Conservation (phyloP, 2,113 vertebrate genomes). For the Protobothrops mucrosquamatus region DNA sequence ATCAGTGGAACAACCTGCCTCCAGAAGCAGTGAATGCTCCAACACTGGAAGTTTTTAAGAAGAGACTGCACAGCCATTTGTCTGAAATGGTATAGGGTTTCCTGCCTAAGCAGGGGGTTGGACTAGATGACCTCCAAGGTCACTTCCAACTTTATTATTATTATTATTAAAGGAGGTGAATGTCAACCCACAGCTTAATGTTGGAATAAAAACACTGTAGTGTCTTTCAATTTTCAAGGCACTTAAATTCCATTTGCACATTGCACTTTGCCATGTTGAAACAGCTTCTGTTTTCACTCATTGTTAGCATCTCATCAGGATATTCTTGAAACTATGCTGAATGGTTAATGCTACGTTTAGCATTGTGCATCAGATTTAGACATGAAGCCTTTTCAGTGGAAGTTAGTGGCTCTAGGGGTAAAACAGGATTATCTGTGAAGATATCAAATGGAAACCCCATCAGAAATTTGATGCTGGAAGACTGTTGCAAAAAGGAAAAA, state of each 20-base stretch:
- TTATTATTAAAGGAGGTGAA: not conserved
- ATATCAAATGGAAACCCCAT: not conserved
- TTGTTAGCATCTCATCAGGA: slow-evolving; percentile 7
- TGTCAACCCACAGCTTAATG: slow-evolving; percentile 13
- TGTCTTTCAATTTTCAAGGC: slow-evolving; percentile 6
- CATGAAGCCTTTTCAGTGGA: not conserved
- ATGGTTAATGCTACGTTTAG: not conserved
- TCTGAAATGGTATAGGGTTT: too few species aligned
- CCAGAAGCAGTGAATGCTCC: too few species aligned
- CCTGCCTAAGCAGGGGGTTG: too few species aligned
- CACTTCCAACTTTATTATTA: too few species aligned
- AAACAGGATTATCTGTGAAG: not conserved
- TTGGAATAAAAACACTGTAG: not conserved
- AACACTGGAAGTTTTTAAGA: too few species aligned
- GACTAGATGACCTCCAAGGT: too few species aligned
- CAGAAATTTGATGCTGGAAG: not conserved
- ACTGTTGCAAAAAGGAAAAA: not conserved
- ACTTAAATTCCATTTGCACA: slow-evolving; percentile 15
- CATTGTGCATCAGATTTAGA: not conserved
- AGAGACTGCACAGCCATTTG: too few species aligned
- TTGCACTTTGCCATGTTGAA: not conserved
- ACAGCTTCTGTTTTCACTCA: not conserved
- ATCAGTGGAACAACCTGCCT: too few species aligned
- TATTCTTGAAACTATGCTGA: not conserved
- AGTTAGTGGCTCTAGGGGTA: not conserved